Conservation (phyloP, 1,140 invertebrate genomes). For the Pogonomyrmex barbatus region DNA sequence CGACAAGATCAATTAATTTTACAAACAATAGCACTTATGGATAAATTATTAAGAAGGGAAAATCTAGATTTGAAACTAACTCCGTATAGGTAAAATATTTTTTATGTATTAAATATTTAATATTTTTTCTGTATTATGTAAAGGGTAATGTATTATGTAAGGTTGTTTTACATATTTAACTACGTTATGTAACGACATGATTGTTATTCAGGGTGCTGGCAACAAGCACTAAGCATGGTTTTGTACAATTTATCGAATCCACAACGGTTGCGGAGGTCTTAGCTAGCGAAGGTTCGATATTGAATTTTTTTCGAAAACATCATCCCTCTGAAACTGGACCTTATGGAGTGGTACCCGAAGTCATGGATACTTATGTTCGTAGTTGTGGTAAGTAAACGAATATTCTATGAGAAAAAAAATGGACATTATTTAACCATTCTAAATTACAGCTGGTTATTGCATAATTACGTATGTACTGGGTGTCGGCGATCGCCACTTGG, state of each 20-base stretch:
- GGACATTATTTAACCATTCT: constrained; percentile 5
- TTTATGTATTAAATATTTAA: too few relatives aligned
- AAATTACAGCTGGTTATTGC: constrained; percentile 95
- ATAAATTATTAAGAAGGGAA: constrained; percentile 96
- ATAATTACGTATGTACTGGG: constrained; percentile 99
- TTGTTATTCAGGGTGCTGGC: constrained; percentile 89
- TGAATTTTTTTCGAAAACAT: constrained; percentile 96
- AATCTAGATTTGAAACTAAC: constrained; percentile 98
- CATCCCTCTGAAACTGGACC: constrained; percentile 95
- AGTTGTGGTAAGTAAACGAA: constrained; percentile 92
- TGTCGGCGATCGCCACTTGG: constrained; percentile 98
- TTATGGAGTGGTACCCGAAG: constrained; percentile 96
- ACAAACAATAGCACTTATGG: constrained; percentile 99
- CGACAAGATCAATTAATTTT: constrained; percentile 99
- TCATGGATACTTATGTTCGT: constrained; percentile 99
- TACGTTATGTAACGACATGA: constrained; percentile 71
- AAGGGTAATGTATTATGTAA: constrained; percentile 24
- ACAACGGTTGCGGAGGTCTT: constrained; percentile 96
- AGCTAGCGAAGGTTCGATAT: constrained; percentile 94
- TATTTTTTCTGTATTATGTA: constrained; percentile 23
- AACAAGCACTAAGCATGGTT: constrained; percentile 97
- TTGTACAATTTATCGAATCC: constrained; percentile 99
- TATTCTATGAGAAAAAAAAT: constrained; percentile 10
- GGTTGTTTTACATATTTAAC: too few relatives aligned
- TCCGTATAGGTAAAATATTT: constrained; percentile 91